phyloP scores from a whole-genome alignment of 92 coral and sea anemone species.

The Porites divaricata region DNA sequence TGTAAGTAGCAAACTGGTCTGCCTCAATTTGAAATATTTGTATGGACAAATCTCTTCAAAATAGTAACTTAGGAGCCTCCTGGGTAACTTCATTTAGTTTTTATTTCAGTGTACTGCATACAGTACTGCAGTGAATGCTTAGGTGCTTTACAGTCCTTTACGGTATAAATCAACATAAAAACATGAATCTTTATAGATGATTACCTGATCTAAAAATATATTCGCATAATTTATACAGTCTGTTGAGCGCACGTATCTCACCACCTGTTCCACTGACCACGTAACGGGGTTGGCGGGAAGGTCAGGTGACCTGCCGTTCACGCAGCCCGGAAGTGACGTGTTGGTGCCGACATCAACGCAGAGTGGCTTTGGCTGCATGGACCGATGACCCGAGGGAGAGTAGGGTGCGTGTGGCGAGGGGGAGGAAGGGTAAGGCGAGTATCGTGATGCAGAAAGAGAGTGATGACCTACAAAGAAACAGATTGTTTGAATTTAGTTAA shows the following conservation, averaged over 20 bases:
- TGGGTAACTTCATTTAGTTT: too few species aligned
- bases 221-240: slow-evolving; percentile 81
- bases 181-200: neutral
- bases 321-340: slow-evolving; percentile 97
- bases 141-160: neutral
- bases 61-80: too few species aligned
- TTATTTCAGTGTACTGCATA: too few species aligned
- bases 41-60: too few species aligned
- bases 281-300: slow-evolving; percentile 91
- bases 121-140: too few species aligned
- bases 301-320: slow-evolving; percentile 89
- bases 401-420: slow-evolving; percentile 52
- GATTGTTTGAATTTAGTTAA: neutral
- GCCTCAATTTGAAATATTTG: too few species aligned
- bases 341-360: slow-evolving; percentile 86
- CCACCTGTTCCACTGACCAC: slow-evolving; percentile 95
- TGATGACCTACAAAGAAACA: slow-evolving; percentile 29
- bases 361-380: slow-evolving; percentile 64
- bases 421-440: slow-evolving; percentile 55
- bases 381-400: slow-evolving; percentile 57
- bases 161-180: neutral
- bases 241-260: slow-evolving; percentile 84
- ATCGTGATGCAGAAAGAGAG: slow-evolving; percentile 34
- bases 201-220: slow-evolving; percentile 83
- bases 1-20: too few species aligned